Percentiles rank a stretch among this genome's conserved stretches.
Evolutionary conservation across 2,797 vertebrate genomes (phyloP).

Genomic region (Labroides dimidiatus): DNA sequence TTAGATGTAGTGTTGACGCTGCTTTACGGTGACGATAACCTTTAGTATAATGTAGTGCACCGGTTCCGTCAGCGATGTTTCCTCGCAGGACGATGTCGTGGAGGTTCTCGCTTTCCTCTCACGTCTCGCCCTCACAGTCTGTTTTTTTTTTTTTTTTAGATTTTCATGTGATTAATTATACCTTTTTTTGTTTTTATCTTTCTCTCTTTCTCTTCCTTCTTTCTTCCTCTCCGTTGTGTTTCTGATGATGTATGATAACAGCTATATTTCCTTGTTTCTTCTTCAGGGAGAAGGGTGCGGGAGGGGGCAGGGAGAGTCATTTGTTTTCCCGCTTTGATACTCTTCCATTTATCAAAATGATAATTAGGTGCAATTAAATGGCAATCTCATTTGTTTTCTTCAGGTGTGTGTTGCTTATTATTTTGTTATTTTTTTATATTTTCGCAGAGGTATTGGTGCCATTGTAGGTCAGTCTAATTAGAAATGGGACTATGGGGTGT

Average conservation of each 20-base stretch:
- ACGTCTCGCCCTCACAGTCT: slow-evolving; percentile 65
- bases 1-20: slow-evolving; percentile 82
- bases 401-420: slow-evolving; percentile 79
- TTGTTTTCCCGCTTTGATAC: slow-evolving; percentile 82
- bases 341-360: slow-evolving; percentile 90
- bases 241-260: slow-evolving; percentile 83
- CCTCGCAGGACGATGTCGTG: slow-evolving; percentile 70
- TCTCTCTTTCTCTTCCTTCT: slow-evolving; percentile 33
- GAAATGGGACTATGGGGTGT: slow-evolving; percentile 50
- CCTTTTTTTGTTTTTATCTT: slow-evolving; percentile 71
- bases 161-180: slow-evolving; percentile 79
- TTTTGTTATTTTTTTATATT: slow-evolving; percentile 54
- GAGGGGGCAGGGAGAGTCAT: slow-evolving; percentile 77
- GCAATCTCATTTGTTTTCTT: slow-evolving; percentile 88
- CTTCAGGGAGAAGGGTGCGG: slow-evolving; percentile 80
- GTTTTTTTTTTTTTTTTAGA: slow-evolving; percentile 51
- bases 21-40: slow-evolving; percentile 83
- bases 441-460: slow-evolving; percentile 73
- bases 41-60: slow-evolving; percentile 81
- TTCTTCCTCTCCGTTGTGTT: slow-evolving; percentile 68
- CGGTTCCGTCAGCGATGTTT: slow-evolving; percentile 72
- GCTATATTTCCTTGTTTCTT: slow-evolving; percentile 77
- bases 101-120: slow-evolving; percentile 75
- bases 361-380: slow-evolving; percentile 89
- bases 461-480: slow-evolving; percentile 81